These are phyloP conservation scores for Rhincodon typus DNA, from an alignment of 2,797 vertebrate genomes.

Conservation along the genomic window DNA sequence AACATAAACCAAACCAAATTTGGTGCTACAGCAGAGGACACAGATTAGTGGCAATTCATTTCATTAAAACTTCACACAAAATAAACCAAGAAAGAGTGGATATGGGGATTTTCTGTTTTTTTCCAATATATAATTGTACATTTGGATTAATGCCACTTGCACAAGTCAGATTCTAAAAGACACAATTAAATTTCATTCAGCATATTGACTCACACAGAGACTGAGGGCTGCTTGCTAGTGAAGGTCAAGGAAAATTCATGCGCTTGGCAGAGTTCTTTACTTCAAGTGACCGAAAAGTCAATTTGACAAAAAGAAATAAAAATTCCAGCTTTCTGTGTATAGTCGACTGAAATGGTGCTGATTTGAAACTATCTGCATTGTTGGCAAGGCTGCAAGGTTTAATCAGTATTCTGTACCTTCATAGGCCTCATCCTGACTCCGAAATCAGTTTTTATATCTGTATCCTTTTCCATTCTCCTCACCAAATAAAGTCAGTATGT, in stretches of 20 bases:
- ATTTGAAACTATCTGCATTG: constrained; percentile 40
- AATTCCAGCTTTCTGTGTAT: background rate
- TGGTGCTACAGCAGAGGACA: background rate
- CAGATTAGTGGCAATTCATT: background rate
- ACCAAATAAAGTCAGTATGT: constrained; percentile 28
- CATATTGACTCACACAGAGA: constrained; percentile 48
- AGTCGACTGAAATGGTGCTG: background rate
- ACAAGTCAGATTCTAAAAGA: constrained; percentile 47
- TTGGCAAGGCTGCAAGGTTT: constrained; percentile 52
- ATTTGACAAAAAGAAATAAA: background rate
- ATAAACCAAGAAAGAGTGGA: constrained; percentile 41
- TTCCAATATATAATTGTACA: constrained; percentile 48
- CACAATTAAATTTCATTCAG: constrained; percentile 50
- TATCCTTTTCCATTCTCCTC: constrained; percentile 36
- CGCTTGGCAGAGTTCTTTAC: constrained; percentile 39
- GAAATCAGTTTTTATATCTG: constrained; percentile 41
- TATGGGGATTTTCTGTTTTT: constrained; percentile 38
- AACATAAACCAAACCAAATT: background rate
- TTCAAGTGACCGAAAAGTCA: constrained; percentile 23
- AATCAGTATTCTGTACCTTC: constrained; percentile 53
- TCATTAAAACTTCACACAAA: constrained; percentile 1
- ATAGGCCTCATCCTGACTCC: constrained; percentile 45
- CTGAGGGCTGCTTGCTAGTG: constrained; percentile 43
- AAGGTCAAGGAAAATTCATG: constrained; percentile 36
- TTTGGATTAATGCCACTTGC: constrained; percentile 57